Percentiles rank a stretch among this genome's conserved stretches.
Conservation (phyloP, 1,140 invertebrate species). For the Drosophila ercepeae region DNA sequence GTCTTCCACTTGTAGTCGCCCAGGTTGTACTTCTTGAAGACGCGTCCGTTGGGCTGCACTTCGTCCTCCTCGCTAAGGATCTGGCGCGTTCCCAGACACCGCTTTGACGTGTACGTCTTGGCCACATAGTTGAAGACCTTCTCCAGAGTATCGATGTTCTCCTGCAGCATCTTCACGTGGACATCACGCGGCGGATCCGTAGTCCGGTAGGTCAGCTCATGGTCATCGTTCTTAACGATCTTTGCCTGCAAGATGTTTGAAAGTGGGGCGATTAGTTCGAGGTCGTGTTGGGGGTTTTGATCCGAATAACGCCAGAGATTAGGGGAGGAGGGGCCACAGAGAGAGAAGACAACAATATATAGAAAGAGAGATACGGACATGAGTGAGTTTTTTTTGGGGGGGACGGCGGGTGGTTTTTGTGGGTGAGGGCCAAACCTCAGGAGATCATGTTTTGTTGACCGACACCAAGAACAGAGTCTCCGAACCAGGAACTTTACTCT, state of each 20-base stretch:
- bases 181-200: constrained; percentile 87
- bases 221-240: constrained; percentile 70
- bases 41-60: constrained; percentile 94
- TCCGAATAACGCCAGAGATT: constrained; percentile 34
- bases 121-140: constrained; percentile 92
- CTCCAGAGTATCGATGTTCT: constrained; percentile 94
- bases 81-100: constrained; percentile 95
- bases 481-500: constrained; percentile 10
- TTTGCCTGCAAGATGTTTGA: constrained; percentile 69
- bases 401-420: neutral
- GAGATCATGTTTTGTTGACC: constrained; percentile 43
- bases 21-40: constrained; percentile 98
- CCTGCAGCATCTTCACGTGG: constrained; percentile 89
- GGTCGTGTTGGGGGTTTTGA: neutral
- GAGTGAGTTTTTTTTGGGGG: constrained; percentile 22
- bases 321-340: neutral
- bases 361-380: constrained; percentile 44
- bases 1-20: constrained; percentile 97
- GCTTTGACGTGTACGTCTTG: constrained; percentile 88
- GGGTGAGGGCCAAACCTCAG: constrained; percentile 37
- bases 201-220: constrained; percentile 89
- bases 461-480: constrained; percentile 42
- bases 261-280: constrained; percentile 22
- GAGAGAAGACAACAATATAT: constrained; percentile 5
- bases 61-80: constrained; percentile 97